Percentiles rank a stretch among this genome's conserved stretches.
These are phyloP conservation scores for Dicaeum eximium DNA, from an alignment of 2,113 vertebrate species.

Conservation along the genomic window DNA sequence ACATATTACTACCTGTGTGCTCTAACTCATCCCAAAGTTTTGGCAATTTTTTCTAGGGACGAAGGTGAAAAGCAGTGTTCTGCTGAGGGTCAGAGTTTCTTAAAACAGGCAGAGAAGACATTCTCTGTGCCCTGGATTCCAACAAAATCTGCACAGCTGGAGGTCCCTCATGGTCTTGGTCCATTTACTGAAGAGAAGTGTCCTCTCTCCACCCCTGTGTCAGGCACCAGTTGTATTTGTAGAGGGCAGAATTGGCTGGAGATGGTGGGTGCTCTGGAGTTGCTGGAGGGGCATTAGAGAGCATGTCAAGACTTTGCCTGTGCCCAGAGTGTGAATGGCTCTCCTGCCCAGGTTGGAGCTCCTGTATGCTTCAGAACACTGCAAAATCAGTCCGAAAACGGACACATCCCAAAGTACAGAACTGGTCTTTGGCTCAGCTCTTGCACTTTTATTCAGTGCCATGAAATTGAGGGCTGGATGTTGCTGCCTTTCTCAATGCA, in stretches of 20 bases:
- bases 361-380: background rate
- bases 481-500: background rate
- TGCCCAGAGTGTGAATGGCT: background rate
- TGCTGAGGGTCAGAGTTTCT: too few relatives aligned
- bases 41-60: too few relatives aligned
- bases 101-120: too few relatives aligned
- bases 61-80: too few relatives aligned
- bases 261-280: background rate
- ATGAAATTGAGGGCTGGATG: background rate
- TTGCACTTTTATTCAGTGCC: slow-evolving; percentile 12
- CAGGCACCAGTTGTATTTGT: background rate
- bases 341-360: background rate
- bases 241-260: background rate
- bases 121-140: too few relatives aligned
- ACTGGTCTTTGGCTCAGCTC: background rate
- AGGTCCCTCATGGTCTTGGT: background rate
- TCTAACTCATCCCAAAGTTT: too few relatives aligned
- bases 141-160: background rate
- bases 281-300: background rate
- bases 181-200: background rate
- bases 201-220: rapidly evolving
- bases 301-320: background rate
- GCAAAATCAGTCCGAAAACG: background rate
- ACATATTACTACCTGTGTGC: too few relatives aligned
- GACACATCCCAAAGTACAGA: background rate